Conservation (phyloP, 2,113 vertebrate genomes). For the Astatoreochromis straeleni region DNA sequence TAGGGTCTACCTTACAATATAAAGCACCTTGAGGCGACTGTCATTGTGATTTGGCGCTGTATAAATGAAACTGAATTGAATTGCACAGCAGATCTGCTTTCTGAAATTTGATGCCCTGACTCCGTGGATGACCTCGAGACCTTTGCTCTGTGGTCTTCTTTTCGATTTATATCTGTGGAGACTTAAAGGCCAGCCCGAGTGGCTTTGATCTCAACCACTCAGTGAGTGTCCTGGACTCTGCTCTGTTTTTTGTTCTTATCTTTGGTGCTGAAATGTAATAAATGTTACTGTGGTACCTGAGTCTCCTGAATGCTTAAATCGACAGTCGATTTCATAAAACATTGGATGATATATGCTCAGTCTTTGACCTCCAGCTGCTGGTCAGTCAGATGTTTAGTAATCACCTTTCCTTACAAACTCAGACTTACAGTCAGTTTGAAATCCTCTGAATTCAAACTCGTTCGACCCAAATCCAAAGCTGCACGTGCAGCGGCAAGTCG, state of each 20-base stretch:
- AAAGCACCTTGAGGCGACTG: neutral
- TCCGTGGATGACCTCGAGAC: neutral
- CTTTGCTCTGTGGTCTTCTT: neutral
- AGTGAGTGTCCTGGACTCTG: neutral
- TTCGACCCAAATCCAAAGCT: neutral
- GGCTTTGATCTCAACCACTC: neutral
- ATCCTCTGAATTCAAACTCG: neutral
- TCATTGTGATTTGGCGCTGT: neutral
- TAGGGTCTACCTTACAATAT: neutral
- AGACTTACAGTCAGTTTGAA: neutral
- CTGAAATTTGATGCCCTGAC: neutral
- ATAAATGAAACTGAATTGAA: neutral
- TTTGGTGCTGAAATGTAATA: neutral
- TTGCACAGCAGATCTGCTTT: neutral
- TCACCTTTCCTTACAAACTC: neutral
- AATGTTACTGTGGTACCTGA: neutral
- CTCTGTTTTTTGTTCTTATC: neutral
- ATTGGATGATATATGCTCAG: neutral
- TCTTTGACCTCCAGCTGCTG: neutral
- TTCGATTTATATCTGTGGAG: neutral
- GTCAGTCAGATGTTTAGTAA: neutral
- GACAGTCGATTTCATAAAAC: neutral
- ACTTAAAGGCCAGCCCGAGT: neutral
- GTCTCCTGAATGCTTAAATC: neutral
- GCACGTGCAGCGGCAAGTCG: neutral